Base-by-base conservation (phyloP, 2,797 vertebrate species). In the Eutrigla gurnardus region DNA sequence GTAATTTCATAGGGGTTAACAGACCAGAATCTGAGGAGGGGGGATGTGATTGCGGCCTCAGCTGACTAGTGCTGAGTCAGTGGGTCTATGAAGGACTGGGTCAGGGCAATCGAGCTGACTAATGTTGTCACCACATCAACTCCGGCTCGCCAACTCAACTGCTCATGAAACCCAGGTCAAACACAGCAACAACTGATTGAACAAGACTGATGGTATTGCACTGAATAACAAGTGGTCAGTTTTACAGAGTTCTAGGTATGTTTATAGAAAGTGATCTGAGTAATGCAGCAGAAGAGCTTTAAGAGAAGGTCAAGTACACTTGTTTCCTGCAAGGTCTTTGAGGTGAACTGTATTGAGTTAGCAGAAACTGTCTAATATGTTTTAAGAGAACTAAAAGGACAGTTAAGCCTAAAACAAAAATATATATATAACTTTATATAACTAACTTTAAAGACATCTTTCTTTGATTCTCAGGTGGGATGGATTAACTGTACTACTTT, bases 11-110 rank as follows among this genome's bases (percentile, higher is more conserved):
- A 37, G 53, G 53, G n/a, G 57, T 67, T 58, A 84, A 79, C 25
- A 70, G 59, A 53, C 40, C 68, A 68, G 64, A 72, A 71, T 76
- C 25, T 67, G 89, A 81, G 71, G 43, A 36, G 60, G 32, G 45
- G 90, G 86, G 87, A 84, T 83, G 87, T 74, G 84, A 88, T 84
- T 63, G 37, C 49, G 46, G 81, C 53, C 52, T 80, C 70, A 77
- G 71, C 68, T 84, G 82, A 83, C 57, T 77, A 75, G 77, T 73
- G 81, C 84, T 80, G 77, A 85, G 61, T 85, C 76, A 69, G 79
- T 40, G 33, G 49, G 65, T 73, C 70, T 70, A n/a, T 3, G 37
- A 43, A 42, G 42, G 62, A 78, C 65, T 59, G 67, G 75, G 74
- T 81, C 72, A 78, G 57, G 37, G 58, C 50, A 57, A 25, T 70